Evolutionary conservation across 2,113 vertebrate genomes (phyloP).

Genomic region (Melozone crissalis): DNA sequence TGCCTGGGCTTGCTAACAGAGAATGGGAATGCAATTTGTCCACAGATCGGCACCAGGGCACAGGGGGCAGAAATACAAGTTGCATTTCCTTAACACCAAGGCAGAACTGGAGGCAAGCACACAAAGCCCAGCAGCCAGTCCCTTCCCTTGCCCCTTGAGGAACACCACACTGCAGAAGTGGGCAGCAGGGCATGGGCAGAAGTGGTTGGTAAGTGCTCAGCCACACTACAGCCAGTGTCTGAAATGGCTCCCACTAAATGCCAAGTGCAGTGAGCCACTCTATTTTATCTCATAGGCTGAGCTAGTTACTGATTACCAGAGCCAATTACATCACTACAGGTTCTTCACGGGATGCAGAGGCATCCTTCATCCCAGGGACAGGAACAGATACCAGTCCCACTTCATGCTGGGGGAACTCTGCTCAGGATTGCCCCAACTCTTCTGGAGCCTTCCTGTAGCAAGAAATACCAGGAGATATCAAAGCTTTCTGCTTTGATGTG

Average conservation of each 20-base stretch:
- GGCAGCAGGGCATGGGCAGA: neutral
- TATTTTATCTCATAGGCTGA: neutral
- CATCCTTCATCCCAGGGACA: neutral
- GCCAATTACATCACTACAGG: neutral
- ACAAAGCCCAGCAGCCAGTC: neutral
- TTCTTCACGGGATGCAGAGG: neutral
- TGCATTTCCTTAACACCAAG: rapidly evolving
- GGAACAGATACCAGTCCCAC: neutral
- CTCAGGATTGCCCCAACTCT: neutral
- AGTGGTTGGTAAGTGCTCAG: rapidly evolving
- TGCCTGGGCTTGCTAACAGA: neutral
- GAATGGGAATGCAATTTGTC: neutral
- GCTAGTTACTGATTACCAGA: neutral
- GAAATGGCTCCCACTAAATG: neutral
- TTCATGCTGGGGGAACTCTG: neutral
- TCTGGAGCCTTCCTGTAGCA: neutral
- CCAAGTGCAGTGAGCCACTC: neutral
- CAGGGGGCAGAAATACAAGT: neutral
- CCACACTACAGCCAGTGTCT: rapidly evolving
- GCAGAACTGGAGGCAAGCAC: neutral
- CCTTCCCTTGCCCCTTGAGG: neutral
- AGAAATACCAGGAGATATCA: neutral
- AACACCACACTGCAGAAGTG: rapidly evolving
- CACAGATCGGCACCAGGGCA: neutral
- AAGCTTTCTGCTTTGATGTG: neutral